Percentiles rank a stretch among this genome's conserved stretches.
phyloP scores from a whole-genome alignment of 2,888 invertebrate species.

The Osedax fenrisi region DNA sequence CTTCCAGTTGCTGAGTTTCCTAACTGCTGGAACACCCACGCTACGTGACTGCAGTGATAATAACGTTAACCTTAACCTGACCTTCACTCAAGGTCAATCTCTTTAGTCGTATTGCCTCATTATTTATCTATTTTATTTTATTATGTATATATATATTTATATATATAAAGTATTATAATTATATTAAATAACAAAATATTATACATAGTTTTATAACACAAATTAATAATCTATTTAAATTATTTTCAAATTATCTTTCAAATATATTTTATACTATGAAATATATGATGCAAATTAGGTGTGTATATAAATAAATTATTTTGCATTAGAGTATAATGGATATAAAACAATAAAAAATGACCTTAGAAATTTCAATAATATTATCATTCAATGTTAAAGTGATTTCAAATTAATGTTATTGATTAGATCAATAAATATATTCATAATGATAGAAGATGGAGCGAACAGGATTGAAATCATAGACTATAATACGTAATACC shows the following conservation, averaged over 20 bases:
- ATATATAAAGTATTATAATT: neutral
- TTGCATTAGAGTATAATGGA: too few relatives aligned
- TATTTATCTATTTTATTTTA: neutral
- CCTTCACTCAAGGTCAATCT: constrained; percentile 58
- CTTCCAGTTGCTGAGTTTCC: constrained; percentile 62
- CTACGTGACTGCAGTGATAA: constrained; percentile 58
- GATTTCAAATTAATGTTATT: too few relatives aligned
- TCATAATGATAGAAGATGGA: too few relatives aligned
- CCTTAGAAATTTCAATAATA: too few relatives aligned
- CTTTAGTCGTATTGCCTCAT: neutral
- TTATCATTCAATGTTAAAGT: too few relatives aligned
- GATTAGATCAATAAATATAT: too few relatives aligned
- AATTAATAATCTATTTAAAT: neutral
- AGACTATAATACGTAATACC: too few relatives aligned
- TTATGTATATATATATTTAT: neutral
- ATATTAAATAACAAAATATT: neutral
- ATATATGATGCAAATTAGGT: too few relatives aligned
- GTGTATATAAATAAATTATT: too few relatives aligned
- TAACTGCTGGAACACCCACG: constrained; percentile 54
- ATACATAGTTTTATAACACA: neutral
- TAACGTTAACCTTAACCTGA: constrained; percentile 58
- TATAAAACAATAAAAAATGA: too few relatives aligned
- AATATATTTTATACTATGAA: too few relatives aligned
- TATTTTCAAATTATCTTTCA: neutral
- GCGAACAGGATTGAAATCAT: too few relatives aligned